Evolutionary conservation across 2,888 invertebrate species (phyloP), one percentile per base, ranked within the genome.

Genomic region (Catocala sponsa): DNA sequence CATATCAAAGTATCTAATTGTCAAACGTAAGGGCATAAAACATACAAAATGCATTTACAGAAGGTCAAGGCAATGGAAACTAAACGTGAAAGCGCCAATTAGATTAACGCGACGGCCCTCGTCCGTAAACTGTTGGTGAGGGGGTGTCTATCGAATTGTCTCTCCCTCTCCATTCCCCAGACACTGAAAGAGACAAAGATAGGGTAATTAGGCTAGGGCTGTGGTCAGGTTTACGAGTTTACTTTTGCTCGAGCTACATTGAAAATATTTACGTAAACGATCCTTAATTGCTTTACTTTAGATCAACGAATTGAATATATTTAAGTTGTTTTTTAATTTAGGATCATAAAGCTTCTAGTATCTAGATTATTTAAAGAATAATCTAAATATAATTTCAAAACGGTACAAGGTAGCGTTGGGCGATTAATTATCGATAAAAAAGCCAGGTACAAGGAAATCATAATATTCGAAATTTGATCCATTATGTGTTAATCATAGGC

Each of bases 61-160:
- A 90, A 93, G 92, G 92, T 92, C 93, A 93, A 91, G 91, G 91
- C 88, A 81, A 87, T 80, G 79, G 77, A 74, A 85, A 88, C 87
- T 87, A 84, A 86, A 90, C 88, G 90, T 86, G 87, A 86, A 90
- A 88, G 91, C 88, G 90, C 83, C 90, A 91, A 93, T 92, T 93
- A 91, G 91, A 92, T 93, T 92, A 92, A 85, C 86, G 84, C 78
- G 84, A 83, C 86, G 86, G 81, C 81, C 85, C 80, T 73, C 82
- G 82, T 77, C 80, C 82, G 90, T 89, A 91, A 92, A 92, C 91
- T 91, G 92, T 91, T 76, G 77, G 79, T 82, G 79, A 77, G 84
- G 86, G 86, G 84, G 79, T 84, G 80, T 81, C 82, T 78, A 82
- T 82, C 81, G 76, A 79, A 78, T 79, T 83, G 78, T 72, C 79